Base-by-base conservation (phyloP, 2,113 vertebrate species). In the Orthonyx spaldingii region DNA sequence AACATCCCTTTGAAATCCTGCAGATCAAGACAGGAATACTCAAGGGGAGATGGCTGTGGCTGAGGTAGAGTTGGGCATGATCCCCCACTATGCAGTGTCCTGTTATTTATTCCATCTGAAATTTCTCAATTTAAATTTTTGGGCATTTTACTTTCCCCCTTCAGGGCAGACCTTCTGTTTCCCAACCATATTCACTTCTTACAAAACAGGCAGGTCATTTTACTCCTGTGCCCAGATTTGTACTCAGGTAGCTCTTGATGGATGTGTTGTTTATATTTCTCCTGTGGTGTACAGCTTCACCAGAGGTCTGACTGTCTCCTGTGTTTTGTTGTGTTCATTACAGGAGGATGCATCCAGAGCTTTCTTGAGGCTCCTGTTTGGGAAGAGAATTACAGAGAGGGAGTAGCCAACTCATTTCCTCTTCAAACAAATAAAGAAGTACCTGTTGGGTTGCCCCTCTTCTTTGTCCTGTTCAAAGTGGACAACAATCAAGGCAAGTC, bases 401-500 rank as follows among this genome's bases (percentile, higher is more conserved):
- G 47, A 88, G 49, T 47, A 81, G 21, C 16, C 61, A 81, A 15
- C 28, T 66, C 20, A 18, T 83, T 76, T 32, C 35, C 11, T 18
- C 21, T 60, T 71, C 57, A 50, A 44, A 63, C 27, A 65, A 49
- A 52, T 23, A 23, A n/a, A 44, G 26, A 22, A 74, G 11, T 8
- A 74, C 15, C 27, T 37, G 9, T 59, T 5, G 2, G 22, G 28
- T 52, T 90, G 37, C 10, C 4, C 5, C 21, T 13, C 26, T 68
- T 49, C 47, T 49, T 79, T 46, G 42, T 57, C 28, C 24, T 56
- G 11, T 33, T 80, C 52, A 56, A 24, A 44, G 24, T 32, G 53
- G 42, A 37, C 3, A 8, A 13, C 39, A 50, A 16, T 39, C 0
- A 0, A 85, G 78, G 53, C 44, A 74, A 84, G 20, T 32, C 7